phyloP scores from a whole-genome alignment of 2,113 vertebrate genomes.

The Hemichromis elongatus region DNA sequence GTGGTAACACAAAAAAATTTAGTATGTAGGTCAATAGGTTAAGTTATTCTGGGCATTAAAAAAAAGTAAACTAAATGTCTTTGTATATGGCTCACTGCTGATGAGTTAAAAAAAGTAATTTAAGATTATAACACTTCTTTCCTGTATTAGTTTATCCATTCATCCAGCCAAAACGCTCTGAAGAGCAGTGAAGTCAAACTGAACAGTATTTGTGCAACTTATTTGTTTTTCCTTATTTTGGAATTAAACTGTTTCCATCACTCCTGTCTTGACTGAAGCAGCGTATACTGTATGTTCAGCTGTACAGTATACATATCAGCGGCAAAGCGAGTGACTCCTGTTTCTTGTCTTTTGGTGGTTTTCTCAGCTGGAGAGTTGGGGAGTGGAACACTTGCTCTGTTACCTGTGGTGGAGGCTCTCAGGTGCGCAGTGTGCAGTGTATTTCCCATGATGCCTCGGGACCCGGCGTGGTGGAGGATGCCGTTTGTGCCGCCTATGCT shows the following conservation, averaged over 20 bases:
- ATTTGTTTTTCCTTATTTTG: background rate
- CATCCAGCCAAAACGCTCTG: background rate
- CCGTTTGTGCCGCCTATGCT: constrained; percentile 73
- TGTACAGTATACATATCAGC: background rate
- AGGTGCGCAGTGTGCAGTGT: constrained; percentile 86
- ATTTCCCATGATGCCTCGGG: constrained; percentile 69
- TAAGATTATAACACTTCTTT: background rate
- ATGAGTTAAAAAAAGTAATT: background rate
- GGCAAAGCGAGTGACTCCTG: background rate
- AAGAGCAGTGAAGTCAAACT: background rate
- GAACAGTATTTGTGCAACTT: background rate
- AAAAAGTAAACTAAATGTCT: background rate
- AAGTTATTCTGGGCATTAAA: background rate
- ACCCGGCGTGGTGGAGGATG: constrained; percentile 72
- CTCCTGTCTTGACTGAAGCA: background rate
- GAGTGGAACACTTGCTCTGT: constrained; percentile 87
- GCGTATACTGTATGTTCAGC: background rate
- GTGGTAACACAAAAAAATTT: background rate
- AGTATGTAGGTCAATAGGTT: background rate
- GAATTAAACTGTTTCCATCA: background rate
- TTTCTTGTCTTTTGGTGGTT: background rate
- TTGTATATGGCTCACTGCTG: background rate
- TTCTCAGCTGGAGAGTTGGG: constrained; percentile 81
- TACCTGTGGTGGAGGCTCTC: constrained; percentile 84
- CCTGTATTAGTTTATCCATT: background rate